Evolutionary conservation across 2,797 vertebrate genomes (phyloP).

Genomic region (Scarus forsteni): DNA sequence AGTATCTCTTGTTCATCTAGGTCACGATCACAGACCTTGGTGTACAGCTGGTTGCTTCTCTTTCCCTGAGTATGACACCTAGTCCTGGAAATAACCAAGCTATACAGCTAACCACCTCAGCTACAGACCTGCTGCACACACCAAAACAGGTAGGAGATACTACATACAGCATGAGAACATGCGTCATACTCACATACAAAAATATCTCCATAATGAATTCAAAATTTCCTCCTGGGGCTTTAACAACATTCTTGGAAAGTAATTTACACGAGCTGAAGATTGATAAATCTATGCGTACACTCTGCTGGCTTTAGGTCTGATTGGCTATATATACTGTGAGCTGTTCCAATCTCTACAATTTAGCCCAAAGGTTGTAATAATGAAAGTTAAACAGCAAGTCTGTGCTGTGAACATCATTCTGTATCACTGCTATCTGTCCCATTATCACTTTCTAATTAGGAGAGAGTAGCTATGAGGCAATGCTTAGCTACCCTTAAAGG

Average conservation of each 20-base stretch:
- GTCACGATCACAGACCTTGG: constrained; percentile 94
- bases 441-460: constrained; percentile 71
- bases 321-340: constrained; percentile 21
- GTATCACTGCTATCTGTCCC: constrained; percentile 39
- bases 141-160: constrained; percentile 88
- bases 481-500: constrained; percentile 15
- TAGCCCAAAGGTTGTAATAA: constrained; percentile 57
- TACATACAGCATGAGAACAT: neutral
- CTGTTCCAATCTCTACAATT: constrained; percentile 19
- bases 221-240: neutral
- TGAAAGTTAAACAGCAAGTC: constrained; percentile 50
- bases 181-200: neutral
- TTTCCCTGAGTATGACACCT: constrained; percentile 88
- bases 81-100: constrained; percentile 88
- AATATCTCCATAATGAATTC: neutral
- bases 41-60: constrained; percentile 90
- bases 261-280: neutral
- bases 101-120: constrained; percentile 87
- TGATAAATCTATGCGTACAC: neutral
- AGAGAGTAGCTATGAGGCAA: constrained; percentile 43
- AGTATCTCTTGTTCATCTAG: constrained; percentile 43
- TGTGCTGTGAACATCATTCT: constrained; percentile 30
- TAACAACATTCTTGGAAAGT: constrained; percentile 9
- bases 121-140: constrained; percentile 89
- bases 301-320: constrained; percentile 9